Percentiles rank a stretch among this genome's conserved stretches.
Conservation (phyloP, 2,113 vertebrate genomes). For the Trachemys scripta region DNA sequence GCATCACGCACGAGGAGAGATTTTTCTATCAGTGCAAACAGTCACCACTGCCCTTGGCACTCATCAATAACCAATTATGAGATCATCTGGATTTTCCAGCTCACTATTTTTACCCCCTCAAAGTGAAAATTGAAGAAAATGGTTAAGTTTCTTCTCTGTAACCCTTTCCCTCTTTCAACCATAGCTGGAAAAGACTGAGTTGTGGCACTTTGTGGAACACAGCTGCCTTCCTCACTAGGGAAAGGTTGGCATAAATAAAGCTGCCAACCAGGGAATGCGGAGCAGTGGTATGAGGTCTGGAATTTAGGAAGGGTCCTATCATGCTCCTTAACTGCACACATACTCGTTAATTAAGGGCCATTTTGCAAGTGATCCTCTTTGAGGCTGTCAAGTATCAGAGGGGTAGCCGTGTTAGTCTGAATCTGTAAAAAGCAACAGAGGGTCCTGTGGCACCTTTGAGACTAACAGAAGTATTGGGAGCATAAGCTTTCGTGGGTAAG, state of each 20-base stretch:
- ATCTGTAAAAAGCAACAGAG: no score
- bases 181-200: neutral
- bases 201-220: neutral
- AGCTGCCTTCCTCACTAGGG: neutral
- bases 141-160: slow-evolving; percentile 19
- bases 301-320: neutral
- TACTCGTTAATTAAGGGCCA: neutral
- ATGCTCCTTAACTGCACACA: neutral
- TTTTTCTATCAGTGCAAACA: slow-evolving; percentile 37
- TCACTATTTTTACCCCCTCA: neutral
- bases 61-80: slow-evolving; percentile 58
- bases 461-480: no score
- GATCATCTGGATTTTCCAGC: slow-evolving; percentile 36
- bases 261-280: neutral
- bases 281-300: neutral
- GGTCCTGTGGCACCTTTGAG: no score
- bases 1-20: slow-evolving; percentile 15
- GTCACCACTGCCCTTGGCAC: slow-evolving; percentile 2
- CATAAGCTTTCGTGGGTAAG: no score
- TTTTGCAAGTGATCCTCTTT: neutral
- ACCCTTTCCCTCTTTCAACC: neutral
- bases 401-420: no score
- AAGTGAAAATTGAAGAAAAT: slow-evolving; percentile 22
- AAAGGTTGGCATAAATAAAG: neutral
- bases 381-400: no score